Base-by-base conservation (phyloP, 1,140 invertebrate genomes). In the Drosophila subpulchrella region DNA sequence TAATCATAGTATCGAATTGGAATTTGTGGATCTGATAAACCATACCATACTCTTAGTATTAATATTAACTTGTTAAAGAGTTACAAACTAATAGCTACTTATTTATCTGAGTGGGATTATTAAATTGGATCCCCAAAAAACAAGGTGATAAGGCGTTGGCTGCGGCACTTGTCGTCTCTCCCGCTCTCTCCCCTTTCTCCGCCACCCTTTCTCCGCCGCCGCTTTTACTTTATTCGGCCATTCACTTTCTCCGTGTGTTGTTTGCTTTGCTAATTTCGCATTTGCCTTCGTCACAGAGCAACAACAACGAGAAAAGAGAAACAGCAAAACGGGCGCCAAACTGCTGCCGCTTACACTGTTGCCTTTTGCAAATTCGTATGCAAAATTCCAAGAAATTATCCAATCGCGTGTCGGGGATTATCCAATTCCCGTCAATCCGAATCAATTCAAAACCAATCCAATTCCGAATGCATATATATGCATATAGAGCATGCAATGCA, bases 191-290 rank as follows among this genome's bases (percentile, higher is more conserved):
- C 17, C 27, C 53, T 24, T 30, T 44, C 44, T 58, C 30, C 24
- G 6, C 24, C 30, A 42, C 34, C 34, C 15, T 30, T 59, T 55
- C 55, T 46, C 67, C 62, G 41, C 58, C 51, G 48, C 55, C 79
- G 83, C 82, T 88, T 88, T 88, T 88, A 89, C 83, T 74, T 88
- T 76, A 72, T 65, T 67, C 75, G 84, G 80, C 66, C 84, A 89
- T 88, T 89, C 83, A 88, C 83, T 88, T 88, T 88, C 83, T 89
- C 83, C 80, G 39, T 72, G 74, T 66, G 72, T 46, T 85, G 73
- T 89, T 89, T 89, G 72, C 83, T 89, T 88, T 89, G 83, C 83
- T 89, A 88, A 88, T 88, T 86, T 86, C 32, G 73, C 72, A 75
- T 55, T 67, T 75, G 54, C 46, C 71, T 72, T 60, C 68, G 67